Evolutionary conservation across 2,888 invertebrate species (phyloP).

Genomic region (Plagodis dolabraria): DNA sequence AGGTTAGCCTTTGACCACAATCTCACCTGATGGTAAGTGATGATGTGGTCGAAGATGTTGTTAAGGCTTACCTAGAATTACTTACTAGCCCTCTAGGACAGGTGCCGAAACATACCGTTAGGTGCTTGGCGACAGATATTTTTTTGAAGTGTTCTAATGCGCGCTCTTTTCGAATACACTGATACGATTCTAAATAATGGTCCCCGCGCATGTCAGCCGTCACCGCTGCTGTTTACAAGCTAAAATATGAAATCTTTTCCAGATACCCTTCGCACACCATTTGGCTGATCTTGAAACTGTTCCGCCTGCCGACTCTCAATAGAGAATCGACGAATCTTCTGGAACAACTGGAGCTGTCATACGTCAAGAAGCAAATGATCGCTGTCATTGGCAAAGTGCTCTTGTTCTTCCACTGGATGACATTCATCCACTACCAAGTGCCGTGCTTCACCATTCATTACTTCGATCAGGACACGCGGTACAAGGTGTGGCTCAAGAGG

Average conservation of each 20-base stretch:
- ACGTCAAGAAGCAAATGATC: constrained; percentile 43
- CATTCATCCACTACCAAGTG: constrained; percentile 61
- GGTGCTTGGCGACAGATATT: too few species aligned
- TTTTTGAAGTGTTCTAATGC: neutral
- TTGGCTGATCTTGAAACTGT: constrained; percentile 57
- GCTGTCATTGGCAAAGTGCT: constrained; percentile 41
- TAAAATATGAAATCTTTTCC: neutral
- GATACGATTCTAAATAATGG: too few species aligned
- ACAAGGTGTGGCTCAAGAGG: constrained; percentile 45
- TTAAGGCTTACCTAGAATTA: too few species aligned
- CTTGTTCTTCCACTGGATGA: constrained; percentile 64
- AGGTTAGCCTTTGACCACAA: too few species aligned
- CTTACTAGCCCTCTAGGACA: too few species aligned
- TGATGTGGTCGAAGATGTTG: too few species aligned
- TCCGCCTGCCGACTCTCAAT: constrained; percentile 44
- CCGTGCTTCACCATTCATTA: constrained; percentile 53
- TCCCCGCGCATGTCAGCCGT: too few species aligned
- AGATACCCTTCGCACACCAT: constrained; percentile 55
- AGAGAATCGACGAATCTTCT: constrained; percentile 48
- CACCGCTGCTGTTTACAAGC: too few species aligned
- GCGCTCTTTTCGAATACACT: too few species aligned
- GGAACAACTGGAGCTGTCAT: constrained; percentile 54
- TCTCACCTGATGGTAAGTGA: too few species aligned
- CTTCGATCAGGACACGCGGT: constrained; percentile 32
- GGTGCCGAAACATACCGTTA: too few species aligned